Evolutionary conservation across 2,797 vertebrate species (phyloP).

Genomic region (Austrolebias charrua): DNA sequence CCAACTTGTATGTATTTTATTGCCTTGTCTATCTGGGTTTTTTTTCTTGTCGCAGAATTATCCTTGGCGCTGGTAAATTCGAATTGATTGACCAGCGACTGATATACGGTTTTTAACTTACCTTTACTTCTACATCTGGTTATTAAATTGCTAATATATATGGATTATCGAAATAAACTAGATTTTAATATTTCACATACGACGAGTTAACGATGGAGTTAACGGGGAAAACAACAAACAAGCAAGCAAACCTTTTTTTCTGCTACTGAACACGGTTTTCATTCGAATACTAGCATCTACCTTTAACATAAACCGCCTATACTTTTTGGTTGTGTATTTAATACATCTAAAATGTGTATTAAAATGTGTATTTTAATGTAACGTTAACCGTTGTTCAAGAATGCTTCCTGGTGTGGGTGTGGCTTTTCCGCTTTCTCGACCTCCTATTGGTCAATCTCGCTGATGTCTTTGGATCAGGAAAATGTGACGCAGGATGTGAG

Average conservation of each 20-base stretch:
- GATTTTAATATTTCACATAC: too few relatives aligned
- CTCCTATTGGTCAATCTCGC: constrained; percentile 57
- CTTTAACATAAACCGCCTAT: background rate
- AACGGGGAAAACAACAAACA: too few relatives aligned
- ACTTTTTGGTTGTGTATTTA: fast-evolving
- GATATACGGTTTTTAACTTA: background rate
- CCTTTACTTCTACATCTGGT: background rate
- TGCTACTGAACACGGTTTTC: background rate
- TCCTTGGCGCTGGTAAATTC: constrained; percentile 22
- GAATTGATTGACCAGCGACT: background rate
- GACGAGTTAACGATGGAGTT: background rate
- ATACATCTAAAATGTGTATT: background rate
- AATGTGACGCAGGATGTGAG: constrained; percentile 80
- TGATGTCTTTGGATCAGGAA: constrained; percentile 50
- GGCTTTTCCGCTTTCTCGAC: constrained; percentile 20
- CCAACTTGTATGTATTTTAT: background rate
- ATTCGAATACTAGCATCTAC: fast-evolving
- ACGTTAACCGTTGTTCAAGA: constrained; percentile 15
- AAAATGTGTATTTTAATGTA: too few relatives aligned
- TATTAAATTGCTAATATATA: too few relatives aligned
- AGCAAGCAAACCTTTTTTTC: background rate
- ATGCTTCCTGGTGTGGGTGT: constrained; percentile 74
- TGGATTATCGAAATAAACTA: background rate
- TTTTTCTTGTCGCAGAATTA: background rate
- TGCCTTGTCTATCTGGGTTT: background rate